Evolutionary conservation across 1,140 invertebrate species (phyloP), one percentile per base, ranked within the genome.

Genomic region (Platyscapa corneri): DNA sequence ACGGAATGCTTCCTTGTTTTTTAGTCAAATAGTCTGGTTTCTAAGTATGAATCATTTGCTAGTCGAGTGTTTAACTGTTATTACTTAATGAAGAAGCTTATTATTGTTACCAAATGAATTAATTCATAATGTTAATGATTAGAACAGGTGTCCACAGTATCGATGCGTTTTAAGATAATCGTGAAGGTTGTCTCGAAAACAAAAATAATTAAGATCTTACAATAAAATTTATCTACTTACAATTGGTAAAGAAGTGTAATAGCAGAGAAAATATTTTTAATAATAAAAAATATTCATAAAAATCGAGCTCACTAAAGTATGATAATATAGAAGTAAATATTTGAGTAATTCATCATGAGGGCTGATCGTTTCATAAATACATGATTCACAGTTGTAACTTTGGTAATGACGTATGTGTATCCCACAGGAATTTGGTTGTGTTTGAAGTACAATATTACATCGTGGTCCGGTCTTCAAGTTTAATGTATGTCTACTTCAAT

Each of bases 21-120:
- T 49, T n/a, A 76, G 42, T 20, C 0, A 76, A 76, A 32, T 30
- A 46, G 39, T 49, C 27, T 39, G 27, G 70, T 42, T 76, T 49
- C 20, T 20, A 76, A n/a, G 42, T 30, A 76, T 76, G 74, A 76
- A 49, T 49, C 74, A 76, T 49, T n/a, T 42, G 46, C 34, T 42
- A 16, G 20, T 42, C 34, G 34, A 16, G 20, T 42, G 64, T 32
- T 67, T 67, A 14, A 67, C 32, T 67, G n/a, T 67, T 14, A 67
- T 67, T 67, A 32, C 30, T 67, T n/a, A 7, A 32, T 7, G n/a
- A 34, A n/a, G 6, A 6, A 30, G 64, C 64, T 67, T 67, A 67
- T 10, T n/a, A n/a, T n/a, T 39, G 23, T 72, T 72, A 39, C 37
- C 20, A 18, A 72, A 72, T 72, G 34, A 39, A 39, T 72, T 37